phyloP scores from a whole-genome alignment of 2,888 invertebrate genomes.

The Gonocerus acuteangulatus region DNA sequence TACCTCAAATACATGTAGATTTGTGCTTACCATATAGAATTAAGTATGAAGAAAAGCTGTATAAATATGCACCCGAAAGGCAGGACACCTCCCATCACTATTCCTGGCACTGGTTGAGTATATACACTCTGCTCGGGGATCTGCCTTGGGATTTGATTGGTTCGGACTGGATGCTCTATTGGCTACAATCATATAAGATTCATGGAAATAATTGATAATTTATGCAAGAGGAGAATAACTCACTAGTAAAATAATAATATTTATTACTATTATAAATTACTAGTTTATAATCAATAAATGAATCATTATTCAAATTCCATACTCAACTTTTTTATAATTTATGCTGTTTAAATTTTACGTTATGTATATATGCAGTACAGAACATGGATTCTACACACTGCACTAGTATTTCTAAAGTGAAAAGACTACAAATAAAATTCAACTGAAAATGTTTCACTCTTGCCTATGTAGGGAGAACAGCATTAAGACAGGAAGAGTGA shows the following conservation, averaged over 20 bases:
- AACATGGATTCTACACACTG: too few relatives aligned
- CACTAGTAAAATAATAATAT: background rate
- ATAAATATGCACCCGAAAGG: constrained; percentile 99
- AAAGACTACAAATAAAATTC: too few relatives aligned
- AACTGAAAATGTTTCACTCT: too few relatives aligned
- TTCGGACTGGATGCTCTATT: constrained; percentile 93
- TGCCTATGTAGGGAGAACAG: too few relatives aligned
- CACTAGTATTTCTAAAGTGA: too few relatives aligned
- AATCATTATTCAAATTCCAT: too few relatives aligned
- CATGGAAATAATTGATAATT: background rate
- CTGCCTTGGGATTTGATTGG: constrained; percentile 97
- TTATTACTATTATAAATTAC: background rate
- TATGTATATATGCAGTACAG: too few relatives aligned
- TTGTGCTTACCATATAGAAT: constrained; percentile 88
- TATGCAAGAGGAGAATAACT: background rate
- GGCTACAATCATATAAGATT: constrained; percentile 53
- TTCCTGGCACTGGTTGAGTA: constrained; percentile 89
- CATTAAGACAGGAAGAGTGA: too few relatives aligned
- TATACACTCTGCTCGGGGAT: constrained; percentile 98
- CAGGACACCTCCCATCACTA: constrained; percentile 95
- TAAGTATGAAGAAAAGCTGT: constrained; percentile 96
- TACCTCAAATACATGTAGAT: too few relatives aligned
- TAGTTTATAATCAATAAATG: too few relatives aligned
- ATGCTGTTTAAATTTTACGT: too few relatives aligned
- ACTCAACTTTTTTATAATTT: too few relatives aligned